Conservation (phyloP, 2,888 invertebrate species). For the Anticlea derivata region DNA sequence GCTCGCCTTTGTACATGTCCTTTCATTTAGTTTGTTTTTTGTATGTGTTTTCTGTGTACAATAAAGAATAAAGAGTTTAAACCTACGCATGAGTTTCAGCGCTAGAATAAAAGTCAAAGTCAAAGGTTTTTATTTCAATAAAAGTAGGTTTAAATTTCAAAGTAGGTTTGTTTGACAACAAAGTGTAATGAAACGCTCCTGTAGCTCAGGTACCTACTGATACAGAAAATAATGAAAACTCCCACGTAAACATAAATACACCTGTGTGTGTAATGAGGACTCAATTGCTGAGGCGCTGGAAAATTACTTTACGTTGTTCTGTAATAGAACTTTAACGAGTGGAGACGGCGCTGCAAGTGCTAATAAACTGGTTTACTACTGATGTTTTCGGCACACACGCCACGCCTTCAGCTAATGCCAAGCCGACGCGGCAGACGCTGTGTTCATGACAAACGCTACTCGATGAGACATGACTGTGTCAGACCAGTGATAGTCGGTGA, state of each 20-base stretch:
- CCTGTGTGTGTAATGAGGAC: background rate
- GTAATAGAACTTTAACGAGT: slow-evolving; percentile 18
- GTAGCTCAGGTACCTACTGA: background rate
- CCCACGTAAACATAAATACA: background rate
- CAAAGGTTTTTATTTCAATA: too few relatives aligned
- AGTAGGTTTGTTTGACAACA: background rate
- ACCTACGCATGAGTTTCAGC: too few relatives aligned
- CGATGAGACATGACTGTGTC: too few relatives aligned
- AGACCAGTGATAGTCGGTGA: too few relatives aligned
- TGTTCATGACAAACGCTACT: too few relatives aligned
- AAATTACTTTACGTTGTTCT: slow-evolving; percentile 18
- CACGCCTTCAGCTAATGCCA: background rate
- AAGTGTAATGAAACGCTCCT: background rate
- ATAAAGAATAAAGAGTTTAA: too few relatives aligned
- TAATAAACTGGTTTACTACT: slow-evolving; percentile 12
- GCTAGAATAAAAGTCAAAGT: too few relatives aligned
- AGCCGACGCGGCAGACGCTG: too few relatives aligned
- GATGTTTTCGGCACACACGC: slow-evolving; percentile 7
- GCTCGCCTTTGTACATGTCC: too few relatives aligned
- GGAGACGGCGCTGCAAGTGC: slow-evolving; percentile 7
- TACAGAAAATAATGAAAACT: background rate
- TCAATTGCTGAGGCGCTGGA: background rate
- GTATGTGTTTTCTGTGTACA: too few relatives aligned
- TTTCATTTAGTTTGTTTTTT: too few relatives aligned
- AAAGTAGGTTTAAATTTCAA: too few relatives aligned